A percentile compares a stretch with the other conserved stretches of the same genome.
phyloP scores from a whole-genome alignment of 2,113 vertebrate species.

The Stigmatopora argus region DNA sequence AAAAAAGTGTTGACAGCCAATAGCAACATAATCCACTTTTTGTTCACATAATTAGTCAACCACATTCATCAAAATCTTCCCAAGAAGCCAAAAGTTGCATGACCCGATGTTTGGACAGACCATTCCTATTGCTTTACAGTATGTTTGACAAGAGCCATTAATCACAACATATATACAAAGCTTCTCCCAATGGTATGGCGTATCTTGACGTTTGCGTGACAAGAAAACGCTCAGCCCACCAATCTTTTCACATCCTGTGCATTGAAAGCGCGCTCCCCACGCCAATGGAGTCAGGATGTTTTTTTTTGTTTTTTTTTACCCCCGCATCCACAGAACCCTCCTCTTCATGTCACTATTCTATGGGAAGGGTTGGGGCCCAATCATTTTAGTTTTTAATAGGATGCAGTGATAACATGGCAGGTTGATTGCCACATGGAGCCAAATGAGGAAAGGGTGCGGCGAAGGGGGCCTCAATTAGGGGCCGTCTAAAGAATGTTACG shows the following conservation, averaged over 20 bases:
- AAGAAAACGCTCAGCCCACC: conserved; percentile 31
- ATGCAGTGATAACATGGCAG: conserved; percentile 57
- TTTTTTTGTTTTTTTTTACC: conserved; percentile 43
- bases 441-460: conserved; percentile 62
- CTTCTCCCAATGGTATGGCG: conserved; percentile 27
- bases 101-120: neutral
- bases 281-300: conserved; percentile 58
- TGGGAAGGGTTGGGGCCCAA: conserved; percentile 57
- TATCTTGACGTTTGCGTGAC: conserved; percentile 49
- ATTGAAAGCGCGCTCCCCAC: conserved; percentile 26
- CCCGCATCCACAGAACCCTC: neutral
- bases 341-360: conserved; percentile 28
- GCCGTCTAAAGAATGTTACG: conserved; percentile 45
- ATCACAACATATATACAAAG: conserved; percentile 11
- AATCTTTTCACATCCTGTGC: conserved; percentile 51
- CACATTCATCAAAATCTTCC: neutral
- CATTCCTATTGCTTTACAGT: conserved; percentile 22
- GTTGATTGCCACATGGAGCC: conserved; percentile 57
- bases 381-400: conserved; percentile 69
- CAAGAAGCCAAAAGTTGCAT: neutral
- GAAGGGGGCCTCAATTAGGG: conserved; percentile 46
- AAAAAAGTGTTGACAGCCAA: conserved; percentile 28
- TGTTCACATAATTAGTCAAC: conserved; percentile 4
- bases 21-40: neutral
- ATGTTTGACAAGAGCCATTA: conserved; percentile 22